These are phyloP conservation scores for Drosophila kuntzei DNA, from an alignment of 2,888 invertebrate genomes.

Conservation along the genomic window DNA sequence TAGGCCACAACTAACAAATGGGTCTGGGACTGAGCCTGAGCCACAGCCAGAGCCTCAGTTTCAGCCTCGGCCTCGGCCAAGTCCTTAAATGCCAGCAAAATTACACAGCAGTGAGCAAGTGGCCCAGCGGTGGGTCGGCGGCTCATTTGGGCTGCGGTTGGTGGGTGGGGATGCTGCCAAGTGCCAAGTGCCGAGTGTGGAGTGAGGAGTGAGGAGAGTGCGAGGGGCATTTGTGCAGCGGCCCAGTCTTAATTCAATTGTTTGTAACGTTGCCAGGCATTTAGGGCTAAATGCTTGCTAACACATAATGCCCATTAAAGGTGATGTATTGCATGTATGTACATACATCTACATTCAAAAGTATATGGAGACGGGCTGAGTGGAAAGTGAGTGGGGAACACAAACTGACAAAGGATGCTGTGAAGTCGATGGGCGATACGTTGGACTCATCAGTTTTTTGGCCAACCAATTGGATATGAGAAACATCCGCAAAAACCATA, in stretches of 20 bases:
- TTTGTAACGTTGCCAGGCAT: conserved; percentile 65
- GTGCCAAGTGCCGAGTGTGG: not conserved
- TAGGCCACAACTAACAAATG: conserved; percentile 57
- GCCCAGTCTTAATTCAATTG: conserved; percentile 70
- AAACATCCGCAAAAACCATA: not conserved
- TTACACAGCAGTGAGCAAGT: conserved; percentile 34
- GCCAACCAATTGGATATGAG: not conserved
- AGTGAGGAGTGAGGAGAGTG: not conserved
- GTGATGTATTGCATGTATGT: conserved; percentile 54
- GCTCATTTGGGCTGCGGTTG: conserved; percentile 9
- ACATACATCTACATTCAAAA: not conserved
- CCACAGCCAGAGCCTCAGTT: conserved; percentile 10
- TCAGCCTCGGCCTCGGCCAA: conserved; percentile 3
- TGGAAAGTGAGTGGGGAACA: not conserved
- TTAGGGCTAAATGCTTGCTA: conserved; percentile 69
- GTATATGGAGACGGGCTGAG: not conserved
- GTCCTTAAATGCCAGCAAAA: conserved; percentile 57
- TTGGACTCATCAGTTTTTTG: conserved; percentile 1
- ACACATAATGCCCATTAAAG: conserved; percentile 75
- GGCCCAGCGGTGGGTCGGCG: conserved; percentile 18
- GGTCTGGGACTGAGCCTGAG: conserved; percentile 28
- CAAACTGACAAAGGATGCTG: not conserved
- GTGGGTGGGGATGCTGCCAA: not conserved
- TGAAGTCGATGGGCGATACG: not conserved
- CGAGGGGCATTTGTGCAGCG: conserved; percentile 46